Conservation (phyloP, 2,113 vertebrate genomes). For the Sigmodon hispidus region DNA sequence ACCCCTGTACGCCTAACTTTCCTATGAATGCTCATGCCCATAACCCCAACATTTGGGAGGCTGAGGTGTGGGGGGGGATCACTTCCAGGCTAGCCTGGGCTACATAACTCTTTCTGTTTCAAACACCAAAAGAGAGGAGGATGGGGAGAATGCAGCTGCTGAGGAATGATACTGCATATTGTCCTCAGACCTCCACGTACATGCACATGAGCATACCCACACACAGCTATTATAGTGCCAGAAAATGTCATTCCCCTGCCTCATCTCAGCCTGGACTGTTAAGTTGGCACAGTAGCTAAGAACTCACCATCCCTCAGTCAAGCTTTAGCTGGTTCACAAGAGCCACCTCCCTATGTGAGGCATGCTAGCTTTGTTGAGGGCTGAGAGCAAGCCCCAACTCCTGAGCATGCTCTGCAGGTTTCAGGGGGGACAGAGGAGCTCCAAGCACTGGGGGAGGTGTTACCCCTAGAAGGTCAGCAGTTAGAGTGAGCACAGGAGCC, state of each 20-base stretch:
- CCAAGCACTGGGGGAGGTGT: not conserved
- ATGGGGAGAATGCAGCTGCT: not conserved
- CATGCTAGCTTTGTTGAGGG: accelerated
- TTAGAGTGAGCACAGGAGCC: not conserved
- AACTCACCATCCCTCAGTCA: not conserved
- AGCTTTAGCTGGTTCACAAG: too few relatives aligned
- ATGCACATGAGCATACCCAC: not conserved
- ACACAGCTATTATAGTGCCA: not conserved
- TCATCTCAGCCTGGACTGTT: not conserved
- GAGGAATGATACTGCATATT: not conserved
- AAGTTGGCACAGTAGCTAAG: not conserved
- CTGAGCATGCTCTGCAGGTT: not conserved
- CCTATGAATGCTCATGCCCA: too few relatives aligned
- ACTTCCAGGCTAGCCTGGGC: not conserved
- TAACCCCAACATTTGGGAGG: not conserved
- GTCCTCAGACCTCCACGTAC: too few relatives aligned
- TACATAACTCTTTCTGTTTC: not conserved
- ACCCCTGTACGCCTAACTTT: not conserved
- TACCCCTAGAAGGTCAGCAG: not conserved
- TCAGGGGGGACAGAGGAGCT: not conserved
- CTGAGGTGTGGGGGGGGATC: not conserved
- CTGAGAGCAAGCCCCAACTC: not conserved
- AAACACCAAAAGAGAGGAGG: too few relatives aligned
- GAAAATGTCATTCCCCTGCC: not conserved
- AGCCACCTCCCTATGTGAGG: not conserved